These are phyloP conservation scores for Streptopelia turtur DNA, from an alignment of 2,797 vertebrate species.

Conservation along the genomic window DNA sequence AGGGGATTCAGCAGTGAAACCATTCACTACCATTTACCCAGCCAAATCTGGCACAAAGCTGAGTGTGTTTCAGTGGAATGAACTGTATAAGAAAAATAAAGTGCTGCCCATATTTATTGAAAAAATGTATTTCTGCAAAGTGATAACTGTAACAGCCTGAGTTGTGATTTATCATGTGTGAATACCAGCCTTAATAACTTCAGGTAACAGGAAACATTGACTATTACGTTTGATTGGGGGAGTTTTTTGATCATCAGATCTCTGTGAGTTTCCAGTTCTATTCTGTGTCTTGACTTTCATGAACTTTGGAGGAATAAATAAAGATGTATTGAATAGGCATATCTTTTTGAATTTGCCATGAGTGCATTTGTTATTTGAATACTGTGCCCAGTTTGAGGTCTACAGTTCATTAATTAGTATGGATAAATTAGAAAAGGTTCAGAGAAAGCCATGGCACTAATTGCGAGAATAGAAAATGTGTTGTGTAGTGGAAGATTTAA, in stretches of 20 bases:
- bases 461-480: conserved; percentile 5
- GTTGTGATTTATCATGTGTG: neutral
- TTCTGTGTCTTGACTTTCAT: neutral
- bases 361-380: neutral
- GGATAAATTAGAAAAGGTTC: conserved; percentile 8
- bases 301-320: neutral
- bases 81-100: neutral
- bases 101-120: neutral
- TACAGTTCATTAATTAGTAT: neutral
- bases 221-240: fast-evolving
- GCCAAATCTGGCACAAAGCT: neutral
- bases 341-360: neutral
- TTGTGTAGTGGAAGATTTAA: conserved; percentile 20
- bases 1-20: neutral
- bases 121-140: neutral
- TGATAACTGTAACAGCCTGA: neutral
- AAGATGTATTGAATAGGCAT: neutral
- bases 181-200: neutral
- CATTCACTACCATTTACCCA: neutral
- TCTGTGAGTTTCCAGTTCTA: neutral
- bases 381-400: neutral
- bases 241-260: neutral
- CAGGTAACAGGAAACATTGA: neutral
- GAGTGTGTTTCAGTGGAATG: neutral
- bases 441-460: neutral